Evolutionary conservation across 2,797 vertebrate species (phyloP).

Genomic region (Phataginus tricuspis): DNA sequence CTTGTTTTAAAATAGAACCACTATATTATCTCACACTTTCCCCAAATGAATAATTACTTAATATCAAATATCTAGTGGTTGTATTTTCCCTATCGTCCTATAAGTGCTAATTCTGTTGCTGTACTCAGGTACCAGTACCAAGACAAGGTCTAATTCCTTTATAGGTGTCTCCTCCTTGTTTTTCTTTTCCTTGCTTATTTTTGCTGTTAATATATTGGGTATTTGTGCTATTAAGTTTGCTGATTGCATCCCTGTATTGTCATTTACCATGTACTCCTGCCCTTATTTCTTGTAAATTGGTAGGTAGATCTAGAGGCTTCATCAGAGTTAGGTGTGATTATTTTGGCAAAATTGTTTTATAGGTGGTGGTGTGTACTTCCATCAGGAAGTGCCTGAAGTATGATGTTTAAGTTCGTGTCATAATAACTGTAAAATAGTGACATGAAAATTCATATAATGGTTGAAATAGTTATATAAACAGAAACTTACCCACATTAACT

Average conservation of each 20-base stretch:
- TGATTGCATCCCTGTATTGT: background rate
- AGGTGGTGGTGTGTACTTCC: background rate
- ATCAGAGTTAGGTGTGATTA: conserved; percentile 1
- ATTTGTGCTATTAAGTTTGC: background rate
- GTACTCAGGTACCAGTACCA: background rate
- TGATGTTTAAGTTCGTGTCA: background rate
- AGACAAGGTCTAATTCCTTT: background rate
- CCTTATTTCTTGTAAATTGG: background rate
- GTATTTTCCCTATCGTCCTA: background rate
- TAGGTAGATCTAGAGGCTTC: background rate
- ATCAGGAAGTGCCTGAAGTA: background rate
- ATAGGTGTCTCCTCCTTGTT: background rate
- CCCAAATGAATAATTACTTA: conserved; percentile 15
- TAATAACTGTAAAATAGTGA: background rate
- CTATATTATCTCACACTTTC: background rate
- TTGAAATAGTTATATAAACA: background rate
- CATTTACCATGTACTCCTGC: background rate
- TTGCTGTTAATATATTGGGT: background rate
- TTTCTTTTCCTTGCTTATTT: background rate
- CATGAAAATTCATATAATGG: background rate
- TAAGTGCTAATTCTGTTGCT: conserved; percentile 19
- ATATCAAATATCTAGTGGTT: background rate
- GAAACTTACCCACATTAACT: background rate
- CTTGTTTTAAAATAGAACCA: background rate
- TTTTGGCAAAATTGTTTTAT: conserved; percentile 8